Base-by-base conservation (phyloP, 2,113 vertebrate species). In the Boleophthalmus pectinirostris region DNA sequence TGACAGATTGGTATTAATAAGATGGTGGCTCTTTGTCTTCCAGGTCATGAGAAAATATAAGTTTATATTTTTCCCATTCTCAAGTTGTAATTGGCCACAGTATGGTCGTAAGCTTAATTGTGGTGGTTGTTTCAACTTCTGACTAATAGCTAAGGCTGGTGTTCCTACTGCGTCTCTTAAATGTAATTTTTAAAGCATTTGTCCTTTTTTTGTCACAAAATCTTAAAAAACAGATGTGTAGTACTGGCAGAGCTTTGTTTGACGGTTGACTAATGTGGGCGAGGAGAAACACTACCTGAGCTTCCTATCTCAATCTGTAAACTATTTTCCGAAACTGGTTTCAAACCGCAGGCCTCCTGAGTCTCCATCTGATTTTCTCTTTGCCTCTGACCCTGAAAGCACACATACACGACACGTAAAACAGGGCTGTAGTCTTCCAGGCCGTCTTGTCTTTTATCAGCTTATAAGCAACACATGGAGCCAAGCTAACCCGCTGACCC, bases 381-480 rank as follows among this genome's bases (percentile, higher is more conserved):
- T 69, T 80, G 75, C 70, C 49, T 70, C 76, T 78, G 77, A 85
- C 71, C 77, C 69, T 67, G 70, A 75, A 79, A 68, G 61, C 45
- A 53, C 79, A 75, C 65, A 66, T 68, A 57, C 64, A 57, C 21
- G 61, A 21, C 78, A 20, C 66, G 64, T 68, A 75, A 78, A 85
- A 54, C 87, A 87, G 91, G 80, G 80, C 88, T 90, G 87, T 43
- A 71, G 38, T 68, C 75, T 54, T 33, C 16, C 68, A 46, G 81
- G 73, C 35, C 49, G 35, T 25, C 20, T 78, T 77, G 79, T 88
- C 69, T 80, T 86, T 89, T 77, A 82, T 84, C 72, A 88, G 78
- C 79, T 82, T 80, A 83, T 88, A 79, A 82, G 83, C 87, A 82
- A 85, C 83, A 84, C 81, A 69, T 82, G 82, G 85, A 90, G 82